Conservation (phyloP, 2,113 vertebrate species). For the Theristicus caerulescens region DNA sequence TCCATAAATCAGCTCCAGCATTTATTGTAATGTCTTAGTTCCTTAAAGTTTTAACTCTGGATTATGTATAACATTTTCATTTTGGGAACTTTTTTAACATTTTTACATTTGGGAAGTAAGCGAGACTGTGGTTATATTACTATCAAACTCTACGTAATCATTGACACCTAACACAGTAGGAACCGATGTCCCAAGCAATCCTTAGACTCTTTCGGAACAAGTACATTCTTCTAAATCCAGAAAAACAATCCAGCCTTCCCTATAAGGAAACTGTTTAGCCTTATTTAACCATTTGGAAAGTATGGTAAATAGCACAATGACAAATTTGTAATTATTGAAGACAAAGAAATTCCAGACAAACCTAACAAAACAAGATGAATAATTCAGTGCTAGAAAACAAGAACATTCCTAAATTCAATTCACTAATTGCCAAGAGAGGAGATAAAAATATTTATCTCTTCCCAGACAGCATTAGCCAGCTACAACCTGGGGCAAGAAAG, state of each 20-base stretch:
- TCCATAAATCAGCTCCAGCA: background rate
- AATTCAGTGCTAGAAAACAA: conserved; percentile 13
- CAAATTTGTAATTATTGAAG: background rate
- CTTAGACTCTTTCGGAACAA: background rate
- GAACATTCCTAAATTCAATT: conserved; percentile 22
- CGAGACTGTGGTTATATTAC: background rate
- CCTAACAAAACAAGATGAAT: conserved; percentile 26
- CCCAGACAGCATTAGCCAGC: background rate
- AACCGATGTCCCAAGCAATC: background rate
- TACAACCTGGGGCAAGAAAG: background rate
- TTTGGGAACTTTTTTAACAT: background rate
- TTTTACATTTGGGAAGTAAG: background rate
- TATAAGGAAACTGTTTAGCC: background rate
- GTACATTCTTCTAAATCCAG: background rate
- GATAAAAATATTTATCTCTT: background rate
- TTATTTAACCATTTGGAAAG: background rate
- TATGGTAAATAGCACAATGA: background rate
- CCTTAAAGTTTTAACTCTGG: background rate
- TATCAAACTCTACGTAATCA: background rate
- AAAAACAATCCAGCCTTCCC: background rate
- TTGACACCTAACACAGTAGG: background rate
- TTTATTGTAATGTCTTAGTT: background rate
- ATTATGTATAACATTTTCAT: background rate
- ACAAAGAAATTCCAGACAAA: background rate
- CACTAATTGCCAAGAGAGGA: background rate